Evolutionary conservation across 2,888 invertebrate genomes (phyloP), one percentile per base, ranked within the genome.

Genomic region (Trissolcus brochymenae): DNA sequence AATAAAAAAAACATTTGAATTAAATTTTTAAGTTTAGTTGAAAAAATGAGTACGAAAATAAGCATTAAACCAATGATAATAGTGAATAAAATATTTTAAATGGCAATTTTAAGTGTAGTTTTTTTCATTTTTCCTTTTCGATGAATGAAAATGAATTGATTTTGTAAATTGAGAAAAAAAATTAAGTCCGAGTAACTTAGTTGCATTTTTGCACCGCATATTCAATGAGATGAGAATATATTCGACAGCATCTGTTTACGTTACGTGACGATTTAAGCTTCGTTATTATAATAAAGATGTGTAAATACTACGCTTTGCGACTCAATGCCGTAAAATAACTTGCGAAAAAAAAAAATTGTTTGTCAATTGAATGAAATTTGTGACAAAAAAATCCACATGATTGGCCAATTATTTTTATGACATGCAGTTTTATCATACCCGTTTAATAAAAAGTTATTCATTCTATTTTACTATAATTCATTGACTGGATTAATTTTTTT

Each of bases 201-300:
- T 35, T 35, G 35, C 35, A 35, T 35, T 35, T 35, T 46, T 16
- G 14, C 14, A 16, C 46, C 46, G 16, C 46, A 46, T 14, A 46
- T 16, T 46, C 46, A 46, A 16, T 46, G 49, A 66, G 56, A 66
- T 57, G 17, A 51, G 9, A 66, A 66, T 55, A 40, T 4, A 16
- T 43, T 16, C 46, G 50, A 13, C 35, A 35, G 35, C 35, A 35
- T 56, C 56, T 66, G 57, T 66, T 66, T 66, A 40, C n/a, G n/a
- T 56, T 55, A 56, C 65, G 65, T 65, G 65, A 65, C 65, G 54
- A 49, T 55, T 55, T 43, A 14, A 65, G 49, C 49, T 46, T 57
- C 50, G 29, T 66, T 66, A 56, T 66, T 66, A 57, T 49, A 55
- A 46, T 65, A 6, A 11, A 29, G 43, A n/a, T 49, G 56, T 29